These are phyloP conservation scores for Piliocolobus tephrosceles DNA, from an alignment of 2,113 vertebrate species.

Conservation along the genomic window DNA sequence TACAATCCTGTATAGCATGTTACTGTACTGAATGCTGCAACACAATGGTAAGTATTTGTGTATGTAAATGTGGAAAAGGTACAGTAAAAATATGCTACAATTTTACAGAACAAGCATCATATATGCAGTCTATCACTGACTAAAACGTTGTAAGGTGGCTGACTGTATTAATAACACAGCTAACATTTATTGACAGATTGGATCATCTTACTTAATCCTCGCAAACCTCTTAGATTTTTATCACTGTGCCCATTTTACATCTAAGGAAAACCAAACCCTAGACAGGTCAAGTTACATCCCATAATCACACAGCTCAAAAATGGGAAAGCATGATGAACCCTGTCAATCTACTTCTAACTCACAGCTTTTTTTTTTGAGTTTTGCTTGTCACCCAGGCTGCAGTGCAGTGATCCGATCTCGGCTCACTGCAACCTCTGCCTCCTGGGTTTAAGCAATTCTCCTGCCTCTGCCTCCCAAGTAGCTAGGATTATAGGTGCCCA, in stretches of 20 bases:
- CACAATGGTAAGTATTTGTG: background rate
- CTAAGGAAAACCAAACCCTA: background rate
- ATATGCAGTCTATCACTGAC: background rate
- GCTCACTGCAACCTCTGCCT: background rate
- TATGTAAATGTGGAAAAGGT: background rate
- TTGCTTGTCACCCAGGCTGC: background rate
- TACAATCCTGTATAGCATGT: background rate
- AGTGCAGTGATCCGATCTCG: background rate
- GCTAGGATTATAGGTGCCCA: background rate
- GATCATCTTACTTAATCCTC: background rate
- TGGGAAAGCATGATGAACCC: background rate
- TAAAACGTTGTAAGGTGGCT: background rate
- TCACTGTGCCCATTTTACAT: background rate
- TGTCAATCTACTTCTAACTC: background rate
- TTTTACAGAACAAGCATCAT: background rate
- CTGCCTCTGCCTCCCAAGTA: background rate
- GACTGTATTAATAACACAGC: background rate
- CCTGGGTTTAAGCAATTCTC: background rate
- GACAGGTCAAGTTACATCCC: background rate
- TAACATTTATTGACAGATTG: background rate
- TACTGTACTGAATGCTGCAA: background rate
- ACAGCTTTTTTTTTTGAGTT: background rate
- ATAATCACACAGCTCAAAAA: background rate
- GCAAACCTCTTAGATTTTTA: background rate
- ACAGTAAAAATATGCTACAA: background rate